Evolutionary conservation across 2,797 vertebrate species (phyloP), one percentile per base, ranked within the genome.

Genomic region (Pseudotriccus pelzelni): DNA sequence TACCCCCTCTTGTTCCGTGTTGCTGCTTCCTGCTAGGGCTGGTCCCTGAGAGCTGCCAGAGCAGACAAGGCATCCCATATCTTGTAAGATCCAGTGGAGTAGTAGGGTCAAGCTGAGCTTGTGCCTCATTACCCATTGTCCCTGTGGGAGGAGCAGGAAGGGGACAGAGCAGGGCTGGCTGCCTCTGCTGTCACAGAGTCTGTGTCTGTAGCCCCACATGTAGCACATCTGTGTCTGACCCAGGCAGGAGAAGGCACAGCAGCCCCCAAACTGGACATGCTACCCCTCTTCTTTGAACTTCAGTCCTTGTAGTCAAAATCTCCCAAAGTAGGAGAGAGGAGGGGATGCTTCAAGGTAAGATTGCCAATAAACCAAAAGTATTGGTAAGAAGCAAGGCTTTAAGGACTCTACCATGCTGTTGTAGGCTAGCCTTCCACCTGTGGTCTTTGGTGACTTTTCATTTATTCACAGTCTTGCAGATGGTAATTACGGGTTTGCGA

Each of bases 71-170:
- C 1, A 8, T 7, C 37, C 46, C 36, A 25, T 10, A 41, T 15
- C 7, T 27, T 58, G 14, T 50, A 36, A 47, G 21, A 27, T 4
- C 10, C 2, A 6, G 18, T 8, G 21, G 14, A 81, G 10, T 10
- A 49, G 21, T 1, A 4, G 13, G 14, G 10, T 64, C 44, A 53
- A n/a, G 6, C 21, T 56, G 21, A 9, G 12, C 28, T 84, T 21
- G 1, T 34, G 16, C 7, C 9, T 32, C 19, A 41, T 22, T 2
- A 7, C 2, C 20, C 15, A 3, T 3, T 52, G 7, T 6, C n/a
- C 4, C 2, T 2, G 0, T 3, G 7, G 9, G 23, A 7, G 3
- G 15, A 50, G 19, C 8, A 32, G 9, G 18, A 55, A 30, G 8
- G 2, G 4, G 4, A 1, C 2, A 37, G 28, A 85, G 19, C 19